A percentile compares a stretch with the other conserved stretches of the same genome.
These are phyloP conservation scores for Myiotriccus ornatus DNA, from an alignment of 2,797 vertebrate genomes.

Conservation along the genomic window DNA sequence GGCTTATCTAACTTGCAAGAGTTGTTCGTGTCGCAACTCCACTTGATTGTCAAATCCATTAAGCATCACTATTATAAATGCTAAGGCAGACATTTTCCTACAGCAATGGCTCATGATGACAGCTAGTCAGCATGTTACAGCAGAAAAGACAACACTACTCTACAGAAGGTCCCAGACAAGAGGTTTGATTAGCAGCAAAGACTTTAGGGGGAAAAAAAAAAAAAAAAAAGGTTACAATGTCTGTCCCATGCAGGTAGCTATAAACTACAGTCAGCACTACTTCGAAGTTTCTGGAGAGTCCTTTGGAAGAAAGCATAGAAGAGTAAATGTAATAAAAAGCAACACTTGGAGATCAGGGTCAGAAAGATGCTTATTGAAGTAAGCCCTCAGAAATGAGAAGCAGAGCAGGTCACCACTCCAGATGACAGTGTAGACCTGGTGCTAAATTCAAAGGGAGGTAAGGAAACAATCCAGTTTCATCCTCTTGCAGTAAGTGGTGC, in stretches of 20 bases:
- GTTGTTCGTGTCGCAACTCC: background rate
- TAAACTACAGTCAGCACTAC: background rate
- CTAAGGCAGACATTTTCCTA: background rate
- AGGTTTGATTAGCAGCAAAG: background rate
- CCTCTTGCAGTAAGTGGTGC: background rate
- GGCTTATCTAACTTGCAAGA: background rate
- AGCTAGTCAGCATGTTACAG: background rate
- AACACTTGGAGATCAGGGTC: background rate
- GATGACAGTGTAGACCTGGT: background rate
- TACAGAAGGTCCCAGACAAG: background rate
- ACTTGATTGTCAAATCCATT: background rate
- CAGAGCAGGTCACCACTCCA: background rate
- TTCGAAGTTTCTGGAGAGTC: background rate
- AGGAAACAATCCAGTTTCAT: background rate
- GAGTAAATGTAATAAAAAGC: background rate
- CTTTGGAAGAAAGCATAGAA: background rate
- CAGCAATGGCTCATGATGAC: background rate
- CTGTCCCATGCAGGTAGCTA: background rate
- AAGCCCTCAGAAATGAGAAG: background rate
- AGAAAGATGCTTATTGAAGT: background rate
- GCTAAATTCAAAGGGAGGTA: background rate
- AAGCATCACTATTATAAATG: background rate
- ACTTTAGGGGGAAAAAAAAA: background rate
- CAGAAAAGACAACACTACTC: background rate
- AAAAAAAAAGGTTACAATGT: background rate